Conservation (phyloP, 2,797 vertebrate species). For the Pangasius macronema region DNA sequence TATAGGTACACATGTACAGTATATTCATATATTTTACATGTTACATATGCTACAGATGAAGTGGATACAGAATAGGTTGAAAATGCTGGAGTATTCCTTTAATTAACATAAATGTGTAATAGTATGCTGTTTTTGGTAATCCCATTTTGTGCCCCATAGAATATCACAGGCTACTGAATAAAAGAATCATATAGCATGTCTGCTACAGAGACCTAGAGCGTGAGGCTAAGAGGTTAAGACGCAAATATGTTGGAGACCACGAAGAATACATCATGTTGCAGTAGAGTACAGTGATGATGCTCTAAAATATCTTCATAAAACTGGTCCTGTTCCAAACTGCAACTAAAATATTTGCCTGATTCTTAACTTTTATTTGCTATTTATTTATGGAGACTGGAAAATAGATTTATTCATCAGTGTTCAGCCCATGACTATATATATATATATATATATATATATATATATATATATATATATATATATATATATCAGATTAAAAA, state of each 20-base stretch:
- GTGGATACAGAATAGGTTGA: slow-evolving; percentile 18
- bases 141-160: not conserved
- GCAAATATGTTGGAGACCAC: not conserved
- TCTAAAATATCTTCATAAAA: slow-evolving; percentile 47
- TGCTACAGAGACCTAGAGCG: not conserved
- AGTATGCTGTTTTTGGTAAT: not conserved
- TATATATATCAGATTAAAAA: slow-evolving; percentile 23
- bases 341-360: slow-evolving; percentile 25
- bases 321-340: not conserved
- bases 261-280: slow-evolving; percentile 24
- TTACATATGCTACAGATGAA: not conserved
- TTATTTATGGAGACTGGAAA: slow-evolving; percentile 12
- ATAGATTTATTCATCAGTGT: too few species aligned
- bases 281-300: slow-evolving; percentile 49
- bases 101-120: not conserved
- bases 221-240: not conserved
- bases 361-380: slow-evolving; percentile 15
- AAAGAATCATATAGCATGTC: not conserved
- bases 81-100: slow-evolving; percentile 21
- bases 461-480: too few species aligned
- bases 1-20: not conserved
- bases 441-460: too few species aligned
- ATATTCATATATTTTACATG: not conserved
- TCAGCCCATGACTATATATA: too few species aligned
- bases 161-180: slow-evolving; percentile 23